phyloP scores from a whole-genome alignment of 1,140 invertebrate species.

The Drosophila pruinosa region DNA sequence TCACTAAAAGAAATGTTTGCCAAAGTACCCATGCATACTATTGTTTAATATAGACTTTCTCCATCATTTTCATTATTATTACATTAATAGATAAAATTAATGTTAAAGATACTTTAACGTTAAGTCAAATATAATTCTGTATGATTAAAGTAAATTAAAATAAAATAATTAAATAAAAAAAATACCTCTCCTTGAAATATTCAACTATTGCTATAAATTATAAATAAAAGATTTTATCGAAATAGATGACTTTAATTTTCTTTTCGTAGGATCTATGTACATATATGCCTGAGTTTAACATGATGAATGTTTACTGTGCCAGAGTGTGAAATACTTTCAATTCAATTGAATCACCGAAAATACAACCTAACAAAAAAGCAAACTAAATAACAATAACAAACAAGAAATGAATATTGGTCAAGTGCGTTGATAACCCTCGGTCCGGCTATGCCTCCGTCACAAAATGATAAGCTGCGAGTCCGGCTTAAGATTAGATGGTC shows the following conservation, averaged over 20 bases:
- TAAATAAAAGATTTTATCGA: no score
- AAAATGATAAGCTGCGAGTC: conserved; percentile 54
- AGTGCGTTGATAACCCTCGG: conserved; percentile 53
- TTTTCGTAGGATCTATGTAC: no score
- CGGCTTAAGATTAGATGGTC: conserved; percentile 39
- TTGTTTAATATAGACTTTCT: no score
- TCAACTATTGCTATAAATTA: no score
- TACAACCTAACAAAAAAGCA: not conserved
- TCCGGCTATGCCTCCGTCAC: conserved; percentile 42
- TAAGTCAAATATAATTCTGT: not conserved
- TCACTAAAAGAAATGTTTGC: not conserved
- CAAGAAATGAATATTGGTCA: conserved; percentile 52
- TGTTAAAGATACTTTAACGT: no score
- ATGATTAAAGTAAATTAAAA: not conserved
- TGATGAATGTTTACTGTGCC: no score
- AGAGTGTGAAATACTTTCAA: conserved; percentile 52
- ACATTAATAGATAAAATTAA: no score
- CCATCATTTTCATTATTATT: no score
- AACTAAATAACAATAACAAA: conserved; percentile 14
- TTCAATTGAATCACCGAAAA: conserved; percentile 60
- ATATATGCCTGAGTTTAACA: no score
- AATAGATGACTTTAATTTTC: no score
- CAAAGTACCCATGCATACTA: no score
- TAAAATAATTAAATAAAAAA: not conserved
- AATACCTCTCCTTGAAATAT: no score